Evolutionary conservation across 1,140 invertebrate genomes (phyloP).

Genomic region (Drosophila parabipectinata): DNA sequence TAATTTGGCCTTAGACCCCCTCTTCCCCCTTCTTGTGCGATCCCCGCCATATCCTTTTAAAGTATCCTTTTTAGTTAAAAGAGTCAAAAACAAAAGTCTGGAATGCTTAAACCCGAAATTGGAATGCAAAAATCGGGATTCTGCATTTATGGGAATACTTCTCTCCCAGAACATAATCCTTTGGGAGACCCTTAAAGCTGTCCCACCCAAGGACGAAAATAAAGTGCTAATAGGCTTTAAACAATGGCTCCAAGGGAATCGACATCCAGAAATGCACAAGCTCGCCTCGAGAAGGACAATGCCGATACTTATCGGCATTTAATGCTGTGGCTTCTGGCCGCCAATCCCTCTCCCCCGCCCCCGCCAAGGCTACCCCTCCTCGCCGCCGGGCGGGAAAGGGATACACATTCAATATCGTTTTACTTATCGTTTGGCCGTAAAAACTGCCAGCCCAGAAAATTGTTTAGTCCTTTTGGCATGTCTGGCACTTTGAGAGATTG

Average conservation of each 20-base stretch:
- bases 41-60: background rate
- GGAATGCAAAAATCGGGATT: too few relatives aligned
- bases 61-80: background rate
- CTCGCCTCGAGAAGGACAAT: constrained; percentile 48
- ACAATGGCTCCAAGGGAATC: constrained; percentile 19
- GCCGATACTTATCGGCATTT: constrained; percentile 72
- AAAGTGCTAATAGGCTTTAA: constrained; percentile 68
- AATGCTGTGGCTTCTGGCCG: constrained; percentile 52
- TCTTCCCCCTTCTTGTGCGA: background rate
- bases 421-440: constrained; percentile 82
- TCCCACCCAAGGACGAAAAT: background rate
- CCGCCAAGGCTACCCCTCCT: background rate
- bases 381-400: constrained; percentile 28
- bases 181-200: constrained; percentile 33
- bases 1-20: constrained; percentile 55
- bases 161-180: too few relatives aligned
- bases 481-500: constrained; percentile 81
- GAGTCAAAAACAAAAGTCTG: too few relatives aligned
- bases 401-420: constrained; percentile 77
- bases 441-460: constrained; percentile 81
- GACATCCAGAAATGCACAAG: background rate
- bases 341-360: background rate
- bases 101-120: too few relatives aligned
- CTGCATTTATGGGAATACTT: too few relatives aligned
- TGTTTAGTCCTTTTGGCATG: constrained; percentile 80